phyloP scores from a whole-genome alignment of 2,113 vertebrate genomes.

The Elgaria multicarinata region DNA sequence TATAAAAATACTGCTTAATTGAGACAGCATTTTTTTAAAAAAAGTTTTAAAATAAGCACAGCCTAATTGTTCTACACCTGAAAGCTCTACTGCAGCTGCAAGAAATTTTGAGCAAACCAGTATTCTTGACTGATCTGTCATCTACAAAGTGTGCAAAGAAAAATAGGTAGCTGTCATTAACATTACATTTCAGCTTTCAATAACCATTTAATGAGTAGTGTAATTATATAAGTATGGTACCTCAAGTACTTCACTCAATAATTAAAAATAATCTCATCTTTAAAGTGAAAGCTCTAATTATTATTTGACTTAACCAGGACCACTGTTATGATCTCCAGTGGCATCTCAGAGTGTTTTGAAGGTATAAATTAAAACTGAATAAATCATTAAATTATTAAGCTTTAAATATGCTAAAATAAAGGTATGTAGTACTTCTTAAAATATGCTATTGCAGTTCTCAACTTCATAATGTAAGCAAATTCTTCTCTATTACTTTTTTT shows the following conservation, averaged over 20 bases:
- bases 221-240: conserved; percentile 80
- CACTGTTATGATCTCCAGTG: conserved; percentile 77
- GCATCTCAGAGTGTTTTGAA: conserved; percentile 75
- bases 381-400: conserved; percentile 80
- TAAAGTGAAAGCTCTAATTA: conserved; percentile 81
- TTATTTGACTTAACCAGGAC: conserved; percentile 80
- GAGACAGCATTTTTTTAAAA: conserved; percentile 30
- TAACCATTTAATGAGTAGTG: conserved; percentile 80
- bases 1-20: conserved; percentile 41
- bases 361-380: conserved; percentile 77
- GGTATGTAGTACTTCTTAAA: conserved; percentile 68
- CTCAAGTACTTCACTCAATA: conserved; percentile 80
- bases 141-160: conserved; percentile 77
- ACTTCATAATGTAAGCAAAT: conserved; percentile 62
- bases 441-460: conserved; percentile 65
- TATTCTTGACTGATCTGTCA: conserved; percentile 77
- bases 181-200: conserved; percentile 80
- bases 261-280: conserved; percentile 83
- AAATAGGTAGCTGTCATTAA: conserved; percentile 80
- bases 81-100: conserved; percentile 67
- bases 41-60: conserved; percentile 59
- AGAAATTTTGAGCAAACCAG: conserved; percentile 66
- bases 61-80: conserved; percentile 68
- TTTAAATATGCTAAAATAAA: conserved; percentile 74
- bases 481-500: conserved; percentile 58